These are phyloP conservation scores for Ceratitis capitata DNA, from an alignment of 1,140 invertebrate species.

Conservation along the genomic window DNA sequence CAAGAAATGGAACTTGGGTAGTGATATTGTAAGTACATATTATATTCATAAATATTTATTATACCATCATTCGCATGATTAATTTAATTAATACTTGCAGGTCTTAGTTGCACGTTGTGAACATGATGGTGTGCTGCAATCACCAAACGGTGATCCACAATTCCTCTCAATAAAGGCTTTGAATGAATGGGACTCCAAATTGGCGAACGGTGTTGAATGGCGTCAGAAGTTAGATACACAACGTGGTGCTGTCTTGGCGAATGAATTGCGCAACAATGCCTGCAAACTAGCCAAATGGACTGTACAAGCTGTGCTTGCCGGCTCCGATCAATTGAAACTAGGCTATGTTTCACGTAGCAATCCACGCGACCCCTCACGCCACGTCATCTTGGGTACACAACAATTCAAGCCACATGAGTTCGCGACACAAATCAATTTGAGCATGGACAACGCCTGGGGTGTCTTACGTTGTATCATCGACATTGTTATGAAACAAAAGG, in stretches of 20 bases:
- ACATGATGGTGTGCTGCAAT: slow-evolving; percentile 93
- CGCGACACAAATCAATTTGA: slow-evolving; percentile 97
- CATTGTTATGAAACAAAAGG: slow-evolving; percentile 96
- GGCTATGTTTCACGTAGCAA: slow-evolving; percentile 97
- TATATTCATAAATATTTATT: too few relatives aligned
- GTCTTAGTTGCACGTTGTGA: slow-evolving; percentile 91
- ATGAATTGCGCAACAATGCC: slow-evolving; percentile 97
- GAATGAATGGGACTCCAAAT: slow-evolving; percentile 98
- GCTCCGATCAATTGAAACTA: slow-evolving; percentile 98
- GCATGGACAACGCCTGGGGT: slow-evolving; percentile 99
- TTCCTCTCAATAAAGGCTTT: slow-evolving; percentile 97
- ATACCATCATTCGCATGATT: neutral
- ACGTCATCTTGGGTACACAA: slow-evolving; percentile 97
- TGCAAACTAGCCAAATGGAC: slow-evolving; percentile 99
- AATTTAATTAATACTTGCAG: slow-evolving; percentile 52
- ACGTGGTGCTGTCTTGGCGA: slow-evolving; percentile 96
- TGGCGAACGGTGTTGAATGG: slow-evolving; percentile 97
- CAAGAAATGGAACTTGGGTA: slow-evolving; percentile 95
- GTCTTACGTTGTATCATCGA: slow-evolving; percentile 98
- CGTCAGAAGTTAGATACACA: slow-evolving; percentile 96
- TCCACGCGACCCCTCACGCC: slow-evolving; percentile 92
- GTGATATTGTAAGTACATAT: slow-evolving; percentile 79
- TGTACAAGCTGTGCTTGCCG: slow-evolving; percentile 93
- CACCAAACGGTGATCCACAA: slow-evolving; percentile 90
- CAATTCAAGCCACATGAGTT: slow-evolving; percentile 99